A percentile compares a stretch with the other conserved stretches of the same genome.
These are phyloP conservation scores for Ochotona princeps DNA, from an alignment of 2,113 vertebrate species.

Conservation along the genomic window DNA sequence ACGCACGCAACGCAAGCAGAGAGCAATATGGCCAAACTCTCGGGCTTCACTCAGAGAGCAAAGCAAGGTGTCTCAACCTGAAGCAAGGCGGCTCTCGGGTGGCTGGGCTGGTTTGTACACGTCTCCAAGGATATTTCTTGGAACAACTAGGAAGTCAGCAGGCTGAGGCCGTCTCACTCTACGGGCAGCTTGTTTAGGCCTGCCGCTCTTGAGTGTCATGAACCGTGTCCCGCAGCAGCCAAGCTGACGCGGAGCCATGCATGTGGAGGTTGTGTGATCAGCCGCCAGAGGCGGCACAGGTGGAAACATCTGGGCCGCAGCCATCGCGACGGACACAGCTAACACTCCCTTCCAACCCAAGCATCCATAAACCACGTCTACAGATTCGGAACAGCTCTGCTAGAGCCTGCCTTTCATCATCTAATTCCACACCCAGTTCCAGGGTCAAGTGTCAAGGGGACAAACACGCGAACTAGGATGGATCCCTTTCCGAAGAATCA, in stretches of 20 bases:
- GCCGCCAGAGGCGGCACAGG: background rate
- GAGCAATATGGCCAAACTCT: too few relatives aligned
- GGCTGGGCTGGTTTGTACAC: background rate
- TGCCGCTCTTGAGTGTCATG: background rate
- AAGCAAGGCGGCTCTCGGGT: background rate
- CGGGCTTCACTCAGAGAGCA: background rate
- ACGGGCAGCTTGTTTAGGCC: background rate
- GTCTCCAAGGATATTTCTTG: background rate
- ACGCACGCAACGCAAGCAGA: background rate
- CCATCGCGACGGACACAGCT: background rate
- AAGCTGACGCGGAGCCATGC: too few relatives aligned
- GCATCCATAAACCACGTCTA: background rate
- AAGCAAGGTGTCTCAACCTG: background rate
- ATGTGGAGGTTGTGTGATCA: rapidly evolving
- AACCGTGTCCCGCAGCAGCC: background rate
- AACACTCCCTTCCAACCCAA: background rate
- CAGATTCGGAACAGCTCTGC: background rate
- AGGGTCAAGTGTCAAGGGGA: background rate
- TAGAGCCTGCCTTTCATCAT: background rate
- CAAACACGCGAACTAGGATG: background rate
- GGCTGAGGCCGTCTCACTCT: background rate
- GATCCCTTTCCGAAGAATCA: slow-evolving; percentile 15
- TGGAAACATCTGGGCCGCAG: too few relatives aligned
- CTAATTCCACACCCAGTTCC: background rate
- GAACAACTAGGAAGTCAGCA: background rate